Base-by-base conservation (phyloP, 1,140 invertebrate genomes). In the Lepidurus packardi region DNA sequence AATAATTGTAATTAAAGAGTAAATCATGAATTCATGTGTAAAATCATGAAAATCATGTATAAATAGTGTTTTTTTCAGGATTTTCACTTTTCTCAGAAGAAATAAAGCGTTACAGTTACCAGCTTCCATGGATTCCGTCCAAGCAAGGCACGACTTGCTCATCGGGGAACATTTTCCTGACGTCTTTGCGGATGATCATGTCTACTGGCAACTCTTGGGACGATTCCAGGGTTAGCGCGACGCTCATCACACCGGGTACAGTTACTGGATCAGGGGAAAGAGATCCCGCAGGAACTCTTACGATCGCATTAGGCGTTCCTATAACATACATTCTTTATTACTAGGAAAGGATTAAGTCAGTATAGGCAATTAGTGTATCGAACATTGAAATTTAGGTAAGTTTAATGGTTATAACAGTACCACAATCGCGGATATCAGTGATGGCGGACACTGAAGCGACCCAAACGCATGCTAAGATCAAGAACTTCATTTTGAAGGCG, bases 51-150 rank as follows among this genome's bases (percentile, higher is more conserved):
- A n/a, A n/a, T n/a, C n/a, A n/a, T n/a, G n/a, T n/a, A n/a, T n/a
- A n/a, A n/a, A n/a, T n/a, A n/a, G n/a, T n/a, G n/a, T n/a, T n/a
- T n/a, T n/a, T n/a, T n/a, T n/a, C n/a, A n/a, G n/a, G 34, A 16
- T 16, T 44, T 21, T 53, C 44, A 7, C n/a, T 76, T 7, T 24
- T 47, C n/a, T 44, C 10, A 10, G 9, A 13, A 24, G 16, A 47
- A 10, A 1, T 24, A 24, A 34, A 34, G 34, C 3, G 34, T 41
- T 7, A 10, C 0, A 45, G 43, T 77, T 47, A 77, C 76, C 76
- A 77, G 16, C 44, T 77, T 3, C 76, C 76, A 77, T 45, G 34
- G 16, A 77, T 77, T 45, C 76, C 76, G 11, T 77, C 65, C 21
- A 77, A 44, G 76, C 76, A 77, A 7, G 41, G 41, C 11, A 77